Percentiles rank a stretch among this genome's conserved stretches.
phyloP scores from a whole-genome alignment of 2,888 invertebrate species.

The Synergus japonicus region DNA sequence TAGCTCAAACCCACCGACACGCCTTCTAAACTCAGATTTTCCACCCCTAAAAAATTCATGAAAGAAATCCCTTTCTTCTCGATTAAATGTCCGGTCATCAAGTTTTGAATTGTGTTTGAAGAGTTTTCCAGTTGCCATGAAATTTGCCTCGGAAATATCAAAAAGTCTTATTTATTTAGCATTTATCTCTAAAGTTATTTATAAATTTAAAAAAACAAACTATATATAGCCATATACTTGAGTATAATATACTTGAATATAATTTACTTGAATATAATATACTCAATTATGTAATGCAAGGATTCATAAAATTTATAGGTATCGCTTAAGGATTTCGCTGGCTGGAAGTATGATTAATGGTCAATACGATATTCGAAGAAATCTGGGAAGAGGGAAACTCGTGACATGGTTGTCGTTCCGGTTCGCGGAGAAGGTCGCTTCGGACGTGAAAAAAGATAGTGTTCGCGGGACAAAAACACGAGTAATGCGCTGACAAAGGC shows the following conservation, averaged over 20 bases:
- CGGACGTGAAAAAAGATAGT: slow-evolving; percentile 27
- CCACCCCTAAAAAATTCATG: neutral
- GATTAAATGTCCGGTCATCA: neutral
- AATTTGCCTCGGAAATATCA: neutral
- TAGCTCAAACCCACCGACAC: slow-evolving; percentile 20
- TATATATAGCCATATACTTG: neutral
- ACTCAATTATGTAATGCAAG: neutral
- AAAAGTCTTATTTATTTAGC: neutral
- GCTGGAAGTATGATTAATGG: slow-evolving; percentile 29
- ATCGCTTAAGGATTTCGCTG: slow-evolving; percentile 16
- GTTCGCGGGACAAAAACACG: slow-evolving; percentile 40
- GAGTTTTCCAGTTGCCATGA: neutral
- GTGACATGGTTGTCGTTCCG: slow-evolving; percentile 36
- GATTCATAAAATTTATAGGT: slow-evolving; percentile 19
- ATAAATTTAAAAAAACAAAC: no score
- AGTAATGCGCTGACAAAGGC: slow-evolving; percentile 65
- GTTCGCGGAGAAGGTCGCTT: slow-evolving; percentile 13
- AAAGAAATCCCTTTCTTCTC: slow-evolving; percentile 8
- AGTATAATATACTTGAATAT: neutral
- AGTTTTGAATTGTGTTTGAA: neutral
- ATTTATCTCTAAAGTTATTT: no score
- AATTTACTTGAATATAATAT: neutral
- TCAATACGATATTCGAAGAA: slow-evolving; percentile 35
- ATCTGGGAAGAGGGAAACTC: slow-evolving; percentile 26
- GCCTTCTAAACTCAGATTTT: slow-evolving; percentile 24